These are phyloP conservation scores for Plumapathes pennacea DNA, from an alignment of 92 coral and sea anemone genomes.

Conservation along the genomic window DNA sequence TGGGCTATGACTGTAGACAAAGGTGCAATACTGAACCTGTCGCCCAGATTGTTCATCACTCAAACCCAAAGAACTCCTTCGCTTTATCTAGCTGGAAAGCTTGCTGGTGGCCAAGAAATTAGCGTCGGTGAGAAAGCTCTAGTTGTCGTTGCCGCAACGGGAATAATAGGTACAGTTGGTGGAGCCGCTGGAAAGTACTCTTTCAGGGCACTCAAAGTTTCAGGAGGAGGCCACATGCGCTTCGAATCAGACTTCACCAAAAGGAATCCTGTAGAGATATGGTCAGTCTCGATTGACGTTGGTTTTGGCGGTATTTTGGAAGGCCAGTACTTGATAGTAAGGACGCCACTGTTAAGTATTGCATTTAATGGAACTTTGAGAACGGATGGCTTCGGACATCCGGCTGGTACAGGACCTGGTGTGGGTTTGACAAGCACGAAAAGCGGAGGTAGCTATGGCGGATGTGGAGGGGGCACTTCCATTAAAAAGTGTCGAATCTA, in stretches of 20 bases:
- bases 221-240: conserved; percentile 79
- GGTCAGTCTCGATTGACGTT: conserved; percentile 68
- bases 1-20: conserved; percentile 89
- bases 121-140: conserved; percentile 79
- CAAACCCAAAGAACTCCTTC: conserved; percentile 74
- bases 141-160: conserved; percentile 81
- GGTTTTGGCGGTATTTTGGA: conserved; percentile 82
- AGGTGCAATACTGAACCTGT: conserved; percentile 78
- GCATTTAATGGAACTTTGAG: conserved; percentile 75
- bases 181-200: conserved; percentile 73
- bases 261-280: conserved; percentile 71
- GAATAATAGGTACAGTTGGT: conserved; percentile 78
- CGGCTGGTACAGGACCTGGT: conserved; percentile 69
- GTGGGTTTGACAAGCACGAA: conserved; percentile 47
- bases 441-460: conserved; percentile 91
- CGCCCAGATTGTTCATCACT: conserved; percentile 85
- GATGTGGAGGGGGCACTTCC: conserved; percentile 84
- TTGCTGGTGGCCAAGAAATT: conserved; percentile 86
- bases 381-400: conserved; percentile 76
- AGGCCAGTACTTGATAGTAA: conserved; percentile 66
- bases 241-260: conserved; percentile 59
- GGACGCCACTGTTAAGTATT: conserved; percentile 69
- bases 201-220: conserved; percentile 73
- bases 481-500: conserved; percentile 60
- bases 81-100: conserved; percentile 82